Percentiles rank a stretch among this genome's conserved stretches.
phyloP scores from a whole-genome alignment of 1,140 invertebrate genomes.

The Elymnias hypermnestra region DNA sequence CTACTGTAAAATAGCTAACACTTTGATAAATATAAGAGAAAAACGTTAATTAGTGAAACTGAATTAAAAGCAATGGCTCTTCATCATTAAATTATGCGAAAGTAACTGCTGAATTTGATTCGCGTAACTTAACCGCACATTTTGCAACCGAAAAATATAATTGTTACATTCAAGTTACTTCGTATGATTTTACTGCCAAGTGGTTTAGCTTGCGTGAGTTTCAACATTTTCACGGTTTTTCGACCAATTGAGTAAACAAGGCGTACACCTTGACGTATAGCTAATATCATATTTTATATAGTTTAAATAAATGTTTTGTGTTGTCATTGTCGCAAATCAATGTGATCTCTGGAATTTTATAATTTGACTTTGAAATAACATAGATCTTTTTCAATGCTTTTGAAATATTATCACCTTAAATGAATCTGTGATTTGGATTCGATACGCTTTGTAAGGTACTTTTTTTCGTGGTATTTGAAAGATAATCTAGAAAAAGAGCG shows the following conservation, averaged over 20 bases:
- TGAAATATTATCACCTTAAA: no score
- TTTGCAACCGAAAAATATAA: constrained; percentile 24
- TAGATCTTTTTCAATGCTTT: no score
- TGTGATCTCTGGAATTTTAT: no score
- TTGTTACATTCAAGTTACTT: constrained; percentile 5
- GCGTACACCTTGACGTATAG: not conserved
- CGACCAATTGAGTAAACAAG: constrained; percentile 23
- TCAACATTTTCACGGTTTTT: constrained; percentile 14
- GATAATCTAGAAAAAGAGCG: no score
- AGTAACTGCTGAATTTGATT: constrained; percentile 22
- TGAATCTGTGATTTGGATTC: no score
- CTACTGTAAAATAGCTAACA: no score
- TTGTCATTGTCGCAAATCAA: no score
- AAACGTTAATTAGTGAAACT: constrained; percentile 7
- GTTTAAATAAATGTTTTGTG: not conserved
- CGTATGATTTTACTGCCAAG: constrained; percentile 13
- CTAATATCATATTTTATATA: not conserved
- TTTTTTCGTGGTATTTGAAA: no score
- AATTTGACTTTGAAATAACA: no score
- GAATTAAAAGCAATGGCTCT: constrained; percentile 8
- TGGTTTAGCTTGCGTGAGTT: constrained; percentile 16
- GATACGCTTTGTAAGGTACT: no score
- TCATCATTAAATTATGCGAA: constrained; percentile 15
- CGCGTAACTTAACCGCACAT: constrained; percentile 17
- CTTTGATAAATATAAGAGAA: no score